These are phyloP conservation scores for Callimorpha dominula DNA, from an alignment of 2,888 invertebrate genomes.

Conservation along the genomic window DNA sequence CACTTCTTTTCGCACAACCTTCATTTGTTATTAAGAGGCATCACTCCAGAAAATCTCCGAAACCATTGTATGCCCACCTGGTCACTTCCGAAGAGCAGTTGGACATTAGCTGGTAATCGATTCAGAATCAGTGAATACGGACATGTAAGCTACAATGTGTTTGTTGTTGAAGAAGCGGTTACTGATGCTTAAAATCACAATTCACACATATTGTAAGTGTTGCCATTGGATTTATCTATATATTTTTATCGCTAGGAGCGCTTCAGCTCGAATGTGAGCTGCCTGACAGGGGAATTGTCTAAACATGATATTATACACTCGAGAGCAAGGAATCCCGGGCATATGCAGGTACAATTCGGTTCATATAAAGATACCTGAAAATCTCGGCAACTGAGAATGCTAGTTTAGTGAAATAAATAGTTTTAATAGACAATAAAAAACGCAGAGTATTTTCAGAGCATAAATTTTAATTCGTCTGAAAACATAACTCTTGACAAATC, in stretches of 20 bases:
- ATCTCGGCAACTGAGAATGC: too few relatives aligned
- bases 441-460: too few relatives aligned
- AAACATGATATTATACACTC: background rate
- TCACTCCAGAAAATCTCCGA: conserved; percentile 47
- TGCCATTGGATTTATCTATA: background rate
- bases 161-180: background rate
- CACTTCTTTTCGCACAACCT: background rate
- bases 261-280: background rate
- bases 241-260: background rate
- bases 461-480: too few relatives aligned
- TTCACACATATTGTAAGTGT: background rate
- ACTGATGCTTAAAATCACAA: background rate
- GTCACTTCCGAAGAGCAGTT: conserved; percentile 23
- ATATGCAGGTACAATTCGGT: too few relatives aligned
- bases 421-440: too few relatives aligned
- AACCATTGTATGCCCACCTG: conserved; percentile 42
- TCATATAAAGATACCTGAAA: too few relatives aligned
- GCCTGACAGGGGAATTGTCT: background rate
- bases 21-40: conserved; percentile 38
- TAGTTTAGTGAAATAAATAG: too few relatives aligned
- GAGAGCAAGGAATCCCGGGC: too few relatives aligned
- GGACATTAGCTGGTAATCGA: conserved; percentile 47
- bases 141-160: background rate
- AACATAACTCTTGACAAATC: too few relatives aligned
- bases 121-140: conserved; percentile 51